These are phyloP conservation scores for Herminia tarsipennalis DNA, from an alignment of 2,888 invertebrate genomes.

Conservation along the genomic window DNA sequence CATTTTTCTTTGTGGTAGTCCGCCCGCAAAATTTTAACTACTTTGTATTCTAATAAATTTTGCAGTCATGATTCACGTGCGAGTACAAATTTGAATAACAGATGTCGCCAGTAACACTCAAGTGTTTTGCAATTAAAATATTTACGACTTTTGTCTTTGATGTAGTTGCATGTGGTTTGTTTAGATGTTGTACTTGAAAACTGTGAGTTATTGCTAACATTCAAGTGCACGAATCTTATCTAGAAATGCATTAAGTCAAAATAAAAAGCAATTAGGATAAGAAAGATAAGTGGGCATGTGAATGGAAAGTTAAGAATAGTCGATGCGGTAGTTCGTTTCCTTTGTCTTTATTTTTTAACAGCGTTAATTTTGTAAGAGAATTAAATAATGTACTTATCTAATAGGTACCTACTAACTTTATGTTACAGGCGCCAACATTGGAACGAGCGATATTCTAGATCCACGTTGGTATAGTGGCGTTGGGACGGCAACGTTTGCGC, in stretches of 20 bases:
- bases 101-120: slow-evolving; percentile 41
- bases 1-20: not conserved
- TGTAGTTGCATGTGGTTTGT: slow-evolving; percentile 50
- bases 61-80: slow-evolving; percentile 26
- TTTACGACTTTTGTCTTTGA: slow-evolving; percentile 61
- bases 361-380: slow-evolving; percentile 6
- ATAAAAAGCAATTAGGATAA: slow-evolving; percentile 56
- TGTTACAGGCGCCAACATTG: too few species aligned
- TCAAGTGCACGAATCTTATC: slow-evolving; percentile 67
- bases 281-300: slow-evolving; percentile 26
- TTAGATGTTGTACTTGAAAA: slow-evolving; percentile 64
- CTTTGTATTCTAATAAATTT: slow-evolving; percentile 40
- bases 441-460: too few species aligned
- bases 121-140: slow-evolving; percentile 63
- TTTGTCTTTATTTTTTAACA: not conserved
- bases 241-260: slow-evolving; percentile 58
- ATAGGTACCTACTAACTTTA: too few species aligned
- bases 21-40: slow-evolving; percentile 9
- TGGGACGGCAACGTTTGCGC: too few species aligned
- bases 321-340: not conserved
- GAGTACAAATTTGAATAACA: slow-evolving; percentile 39
- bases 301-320: slow-evolving; percentile 9
- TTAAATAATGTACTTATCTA: too few species aligned
- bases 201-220: slow-evolving; percentile 61
- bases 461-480: too few species aligned